phyloP scores from a whole-genome alignment of 2,113 vertebrate genomes.

The Andinoacara biseriatus region DNA sequence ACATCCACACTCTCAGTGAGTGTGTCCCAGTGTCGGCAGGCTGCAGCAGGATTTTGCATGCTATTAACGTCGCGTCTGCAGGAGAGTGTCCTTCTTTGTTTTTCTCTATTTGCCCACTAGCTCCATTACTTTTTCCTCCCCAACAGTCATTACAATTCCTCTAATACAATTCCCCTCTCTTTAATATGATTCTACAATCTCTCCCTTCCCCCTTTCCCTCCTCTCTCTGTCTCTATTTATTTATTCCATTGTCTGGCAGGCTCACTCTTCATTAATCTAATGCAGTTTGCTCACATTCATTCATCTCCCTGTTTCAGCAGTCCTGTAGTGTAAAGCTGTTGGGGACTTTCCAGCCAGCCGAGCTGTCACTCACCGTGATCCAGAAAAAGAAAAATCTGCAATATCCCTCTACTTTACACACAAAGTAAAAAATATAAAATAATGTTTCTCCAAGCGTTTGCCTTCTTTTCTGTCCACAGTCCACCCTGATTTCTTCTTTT shows the following conservation, averaged over 20 bases:
- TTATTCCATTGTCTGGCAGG: constrained; percentile 50
- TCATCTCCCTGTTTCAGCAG: constrained; percentile 57
- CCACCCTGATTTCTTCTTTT: background rate
- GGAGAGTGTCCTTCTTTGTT: constrained; percentile 61
- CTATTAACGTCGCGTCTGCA: constrained; percentile 63
- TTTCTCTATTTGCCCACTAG: constrained; percentile 42
- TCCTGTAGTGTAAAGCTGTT: constrained; percentile 47
- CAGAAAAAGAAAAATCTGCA: constrained; percentile 36
- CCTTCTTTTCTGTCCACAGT: background rate
- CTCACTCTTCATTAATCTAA: constrained; percentile 68
- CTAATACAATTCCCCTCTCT: constrained; percentile 36
- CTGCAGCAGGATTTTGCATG: constrained; percentile 67
- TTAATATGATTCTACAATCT: constrained; percentile 34
- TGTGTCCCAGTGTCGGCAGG: constrained; percentile 41
- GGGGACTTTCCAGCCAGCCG: constrained; percentile 28
- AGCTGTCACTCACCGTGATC: constrained; percentile 53
- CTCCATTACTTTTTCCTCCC: constrained; percentile 17
- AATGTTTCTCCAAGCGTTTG: background rate
- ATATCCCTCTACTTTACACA: constrained; percentile 24
- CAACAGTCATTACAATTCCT: constrained; percentile 47
- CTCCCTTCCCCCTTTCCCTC: constrained; percentile 1
- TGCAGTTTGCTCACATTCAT: constrained; percentile 54
- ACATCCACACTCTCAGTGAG: constrained; percentile 51
- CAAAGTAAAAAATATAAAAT: constrained; percentile 18
- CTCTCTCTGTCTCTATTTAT: constrained; percentile 36